These are phyloP conservation scores for Microtus obscurus DNA, from an alignment of 2,797 vertebrate genomes.

Conservation along the genomic window DNA sequence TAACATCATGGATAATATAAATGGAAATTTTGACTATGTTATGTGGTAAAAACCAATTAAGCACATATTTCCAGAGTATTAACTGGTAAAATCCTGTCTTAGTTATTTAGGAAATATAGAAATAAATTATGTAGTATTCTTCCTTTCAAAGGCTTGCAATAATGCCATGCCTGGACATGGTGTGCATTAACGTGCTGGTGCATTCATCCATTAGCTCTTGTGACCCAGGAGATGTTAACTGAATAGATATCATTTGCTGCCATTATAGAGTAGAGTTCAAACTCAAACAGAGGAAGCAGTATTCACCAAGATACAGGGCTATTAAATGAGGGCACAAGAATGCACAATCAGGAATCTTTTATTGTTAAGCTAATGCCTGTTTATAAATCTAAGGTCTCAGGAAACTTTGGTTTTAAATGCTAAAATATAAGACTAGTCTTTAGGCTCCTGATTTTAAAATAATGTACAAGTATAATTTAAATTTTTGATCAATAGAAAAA, in stretches of 20 bases:
- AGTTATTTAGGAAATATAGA: conserved; percentile 1
- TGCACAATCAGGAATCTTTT: neutral
- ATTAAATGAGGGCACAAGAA: neutral
- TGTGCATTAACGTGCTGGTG: neutral
- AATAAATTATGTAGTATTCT: conserved; percentile 52
- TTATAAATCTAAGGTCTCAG: neutral
- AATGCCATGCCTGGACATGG: neutral
- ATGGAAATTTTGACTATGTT: neutral
- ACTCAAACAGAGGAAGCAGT: neutral
- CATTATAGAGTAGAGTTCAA: neutral
- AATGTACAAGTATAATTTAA: neutral
- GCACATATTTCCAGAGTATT: neutral
- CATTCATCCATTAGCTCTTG: conserved; percentile 7
- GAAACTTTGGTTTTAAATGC: neutral
- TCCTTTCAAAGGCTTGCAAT: neutral
- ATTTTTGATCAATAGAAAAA: neutral
- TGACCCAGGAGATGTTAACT: neutral
- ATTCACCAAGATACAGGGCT: neutral
- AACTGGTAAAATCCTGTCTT: neutral
- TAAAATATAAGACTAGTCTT: neutral
- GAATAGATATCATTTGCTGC: neutral
- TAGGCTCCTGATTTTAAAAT: neutral
- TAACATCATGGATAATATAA: conserved; percentile 8
- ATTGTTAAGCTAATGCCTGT: neutral
- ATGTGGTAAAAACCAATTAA: neutral